Percentiles rank a stretch among this genome's conserved stretches.
These are phyloP conservation scores for Sinosuthora webbiana DNA, from an alignment of 2,113 vertebrate genomes.

Conservation along the genomic window DNA sequence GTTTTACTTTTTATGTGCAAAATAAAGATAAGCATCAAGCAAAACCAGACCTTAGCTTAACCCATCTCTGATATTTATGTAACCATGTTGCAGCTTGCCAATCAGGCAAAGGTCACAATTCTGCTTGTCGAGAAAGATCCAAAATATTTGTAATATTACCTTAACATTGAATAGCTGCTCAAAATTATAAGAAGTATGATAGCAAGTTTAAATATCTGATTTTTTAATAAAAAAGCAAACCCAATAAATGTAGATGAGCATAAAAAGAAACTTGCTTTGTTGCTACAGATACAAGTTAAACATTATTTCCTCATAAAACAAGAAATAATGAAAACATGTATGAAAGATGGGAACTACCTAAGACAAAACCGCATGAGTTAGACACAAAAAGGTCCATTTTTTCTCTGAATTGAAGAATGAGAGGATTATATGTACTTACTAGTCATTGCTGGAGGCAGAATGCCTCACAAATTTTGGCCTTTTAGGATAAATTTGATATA, in stretches of 20 bases:
- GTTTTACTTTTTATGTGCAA: neutral
- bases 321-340: neutral
- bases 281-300: neutral
- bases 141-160: neutral
- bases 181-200: neutral
- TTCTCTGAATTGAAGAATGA: neutral
- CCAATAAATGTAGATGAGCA: neutral
- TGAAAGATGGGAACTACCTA: neutral
- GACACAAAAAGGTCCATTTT: neutral
- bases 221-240: neutral
- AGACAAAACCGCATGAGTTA: neutral
- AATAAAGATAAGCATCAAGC: slow-evolving; percentile 46
- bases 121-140: neutral
- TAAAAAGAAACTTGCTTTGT: neutral
- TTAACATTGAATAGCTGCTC: neutral
- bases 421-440: neutral
- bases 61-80: neutral
- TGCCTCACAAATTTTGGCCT: neutral
- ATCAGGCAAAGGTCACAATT: slow-evolving; percentile 8
- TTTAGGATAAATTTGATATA: neutral
- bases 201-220: neutral
- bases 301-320: neutral
- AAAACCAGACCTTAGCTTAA: slow-evolving; percentile 41
- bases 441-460: neutral
- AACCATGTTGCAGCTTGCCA: neutral